phyloP scores from a whole-genome alignment of 1,140 invertebrate genomes.

The Cardiocondyla obscurior region DNA sequence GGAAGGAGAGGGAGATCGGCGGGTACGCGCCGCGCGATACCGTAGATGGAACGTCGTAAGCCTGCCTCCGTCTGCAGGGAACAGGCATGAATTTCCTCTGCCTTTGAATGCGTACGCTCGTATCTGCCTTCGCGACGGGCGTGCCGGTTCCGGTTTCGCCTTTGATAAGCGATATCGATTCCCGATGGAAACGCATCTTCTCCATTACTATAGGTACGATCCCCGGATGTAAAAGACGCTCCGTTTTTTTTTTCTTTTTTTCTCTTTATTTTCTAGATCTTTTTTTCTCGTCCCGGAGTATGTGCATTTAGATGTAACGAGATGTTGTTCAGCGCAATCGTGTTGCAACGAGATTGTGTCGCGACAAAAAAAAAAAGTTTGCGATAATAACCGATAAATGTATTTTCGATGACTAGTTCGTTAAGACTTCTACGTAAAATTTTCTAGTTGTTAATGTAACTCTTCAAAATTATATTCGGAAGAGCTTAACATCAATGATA shows the following conservation, averaged over 20 bases:
- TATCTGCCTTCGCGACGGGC: slow-evolving; percentile 47
- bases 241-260: not conserved
- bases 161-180: slow-evolving; percentile 73
- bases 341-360: not conserved
- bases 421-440: not conserved
- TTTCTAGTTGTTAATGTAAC: not conserved
- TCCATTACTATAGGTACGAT: slow-evolving; percentile 59
- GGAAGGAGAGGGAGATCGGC: slow-evolving; percentile 18
- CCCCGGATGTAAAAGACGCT: slow-evolving; percentile 60
- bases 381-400: slow-evolving; percentile 19
- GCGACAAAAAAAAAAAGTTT: not conserved
- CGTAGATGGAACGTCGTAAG: slow-evolving; percentile 65
- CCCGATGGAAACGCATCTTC: slow-evolving; percentile 61
- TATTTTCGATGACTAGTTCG: not conserved
- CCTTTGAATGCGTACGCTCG: slow-evolving; percentile 59
- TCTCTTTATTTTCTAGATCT: slow-evolving; percentile 5
- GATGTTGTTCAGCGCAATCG: slow-evolving; percentile 34
- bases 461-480: not conserved
- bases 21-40: slow-evolving; percentile 45
- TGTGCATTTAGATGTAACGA: slow-evolving; percentile 48
- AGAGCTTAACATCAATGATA: not conserved
- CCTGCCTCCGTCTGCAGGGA: slow-evolving; percentile 44
- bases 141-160: slow-evolving; percentile 65
- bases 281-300: slow-evolving; percentile 41
- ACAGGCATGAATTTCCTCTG: slow-evolving; percentile 63